Evolutionary conservation across 2,888 invertebrate genomes (phyloP), one percentile per base, ranked within the genome.

Genomic region (Amaurobius ferox): DNA sequence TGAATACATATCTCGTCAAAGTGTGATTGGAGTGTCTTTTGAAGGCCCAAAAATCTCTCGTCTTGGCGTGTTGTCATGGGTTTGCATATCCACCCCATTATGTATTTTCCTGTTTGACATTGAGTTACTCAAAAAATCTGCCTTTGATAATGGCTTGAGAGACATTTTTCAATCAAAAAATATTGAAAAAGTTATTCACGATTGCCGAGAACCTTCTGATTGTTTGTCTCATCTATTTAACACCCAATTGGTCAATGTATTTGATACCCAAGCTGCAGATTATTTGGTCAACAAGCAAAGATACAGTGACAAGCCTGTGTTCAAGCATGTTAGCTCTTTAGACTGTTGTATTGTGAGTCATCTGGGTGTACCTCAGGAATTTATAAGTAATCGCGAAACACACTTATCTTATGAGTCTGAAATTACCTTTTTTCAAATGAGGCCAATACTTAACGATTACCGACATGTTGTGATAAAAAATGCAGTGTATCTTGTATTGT

Each of bases 141-240:
- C 90, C 61, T 90, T 91, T 85, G 79, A 89, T 26, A 87, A 89
- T 67, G 93, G 93, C 1, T 90, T 94, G 6, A 90, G 93, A 72
- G 92, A 93, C 89, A 89, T 91, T 9, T 88, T 91, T 48, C 89
- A 90, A 62, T 91, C 91, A 90, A 91, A 91, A 35, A 90, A 89
- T 71, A 92, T 93, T 32, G 92, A 93, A 79, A 93, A 94, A 91
- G 93, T 94, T 88, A 91, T 93, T 35, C 94, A 94, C 91, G 93
- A 94, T 89, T 93, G 93, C 88, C 92, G 94, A 86, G 92, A 92
- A 88, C 90, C 93, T 79, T 93, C 94, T 0, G 94, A 94, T 89
- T 93, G 93, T 88, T 90, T 94, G 67, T 92, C 92, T 90, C 93
- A 94, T 90, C 93, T 93, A 89, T 94, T 93, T 90, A 91, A 92